A percentile compares a stretch with the other conserved stretches of the same genome.
These are phyloP conservation scores for Calyptomena viridis DNA, from an alignment of 2,113 vertebrate genomes.

Conservation along the genomic window DNA sequence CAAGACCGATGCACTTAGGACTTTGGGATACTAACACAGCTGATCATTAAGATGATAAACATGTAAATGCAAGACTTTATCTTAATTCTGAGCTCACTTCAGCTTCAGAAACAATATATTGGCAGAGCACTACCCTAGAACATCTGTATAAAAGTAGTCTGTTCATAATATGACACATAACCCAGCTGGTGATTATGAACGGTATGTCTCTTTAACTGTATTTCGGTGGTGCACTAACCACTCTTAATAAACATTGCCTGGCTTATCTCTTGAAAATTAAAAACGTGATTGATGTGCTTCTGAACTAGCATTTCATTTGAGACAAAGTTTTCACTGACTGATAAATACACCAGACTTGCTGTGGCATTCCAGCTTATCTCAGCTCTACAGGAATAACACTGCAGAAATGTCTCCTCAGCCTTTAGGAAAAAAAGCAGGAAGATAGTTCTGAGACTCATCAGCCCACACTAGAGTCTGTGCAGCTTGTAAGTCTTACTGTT, in stretches of 20 bases:
- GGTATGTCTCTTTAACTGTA: background rate
- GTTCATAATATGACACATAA: background rate
- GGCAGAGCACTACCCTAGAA: background rate
- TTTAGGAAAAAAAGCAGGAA: constrained; percentile 46
- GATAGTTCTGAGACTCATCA: constrained; percentile 32
- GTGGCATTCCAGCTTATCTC: constrained; percentile 82
- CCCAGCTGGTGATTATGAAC: background rate
- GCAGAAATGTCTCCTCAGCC: constrained; percentile 65
- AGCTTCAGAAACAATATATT: background rate
- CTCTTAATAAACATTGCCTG: constrained; percentile 13
- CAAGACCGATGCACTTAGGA: background rate
- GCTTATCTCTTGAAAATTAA: constrained; percentile 46
- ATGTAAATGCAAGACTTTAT: background rate
- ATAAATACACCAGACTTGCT: constrained; percentile 70
- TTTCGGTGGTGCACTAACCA: background rate
- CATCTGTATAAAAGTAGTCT: background rate
- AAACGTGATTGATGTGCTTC: constrained; percentile 39
- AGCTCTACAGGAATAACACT: constrained; percentile 61
- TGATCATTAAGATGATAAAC: background rate
- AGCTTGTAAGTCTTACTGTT: constrained; percentile 5
- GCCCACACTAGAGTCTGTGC: background rate
- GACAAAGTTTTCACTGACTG: constrained; percentile 69
- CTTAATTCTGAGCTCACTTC: background rate
- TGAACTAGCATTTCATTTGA: constrained; percentile 64
- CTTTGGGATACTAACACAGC: background rate